Conservation (phyloP, 2,797 vertebrate genomes). For the Parotocinclus haroldoi region DNA sequence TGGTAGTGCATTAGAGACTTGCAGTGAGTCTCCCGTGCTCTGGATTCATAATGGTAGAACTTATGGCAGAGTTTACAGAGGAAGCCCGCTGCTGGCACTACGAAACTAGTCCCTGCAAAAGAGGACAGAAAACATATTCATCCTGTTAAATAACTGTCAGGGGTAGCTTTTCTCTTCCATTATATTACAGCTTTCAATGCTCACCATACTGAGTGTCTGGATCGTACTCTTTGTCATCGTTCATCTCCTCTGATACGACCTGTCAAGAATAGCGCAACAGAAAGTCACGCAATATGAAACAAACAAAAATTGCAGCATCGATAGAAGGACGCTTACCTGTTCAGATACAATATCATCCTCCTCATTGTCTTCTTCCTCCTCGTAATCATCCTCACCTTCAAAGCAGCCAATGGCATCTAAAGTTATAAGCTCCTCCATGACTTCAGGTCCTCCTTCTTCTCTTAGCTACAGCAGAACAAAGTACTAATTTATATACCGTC, state of each 20-base stretch:
- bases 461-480: slow-evolving; percentile 56
- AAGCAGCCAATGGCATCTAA: slow-evolving; percentile 94
- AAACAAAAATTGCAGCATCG: not conserved
- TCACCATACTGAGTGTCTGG: slow-evolving; percentile 54
- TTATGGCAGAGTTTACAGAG: slow-evolving; percentile 83
- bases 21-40: slow-evolving; percentile 78
- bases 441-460: slow-evolving; percentile 66
- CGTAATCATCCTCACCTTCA: slow-evolving; percentile 77
- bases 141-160: not conserved
- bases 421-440: slow-evolving; percentile 90
- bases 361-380: slow-evolving; percentile 63
- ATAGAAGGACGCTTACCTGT: slow-evolving; percentile 41
- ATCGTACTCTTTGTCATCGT: slow-evolving; percentile 38
- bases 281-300: not conserved
- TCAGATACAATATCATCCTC: slow-evolving; percentile 48
- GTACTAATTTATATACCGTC: not conserved
- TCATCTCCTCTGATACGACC: slow-evolving; percentile 19
- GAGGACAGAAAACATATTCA: slow-evolving; percentile 32
- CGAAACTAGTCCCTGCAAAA: slow-evolving; percentile 77
- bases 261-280: slow-evolving; percentile 8
- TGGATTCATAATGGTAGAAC: slow-evolving; percentile 82
- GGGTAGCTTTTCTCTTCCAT: not conserved
- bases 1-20: slow-evolving; percentile 82
- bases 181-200: not conserved
- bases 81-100: slow-evolving; percentile 81